phyloP scores from a whole-genome alignment of 2,797 vertebrate species.

The Sebastes diploproa region DNA sequence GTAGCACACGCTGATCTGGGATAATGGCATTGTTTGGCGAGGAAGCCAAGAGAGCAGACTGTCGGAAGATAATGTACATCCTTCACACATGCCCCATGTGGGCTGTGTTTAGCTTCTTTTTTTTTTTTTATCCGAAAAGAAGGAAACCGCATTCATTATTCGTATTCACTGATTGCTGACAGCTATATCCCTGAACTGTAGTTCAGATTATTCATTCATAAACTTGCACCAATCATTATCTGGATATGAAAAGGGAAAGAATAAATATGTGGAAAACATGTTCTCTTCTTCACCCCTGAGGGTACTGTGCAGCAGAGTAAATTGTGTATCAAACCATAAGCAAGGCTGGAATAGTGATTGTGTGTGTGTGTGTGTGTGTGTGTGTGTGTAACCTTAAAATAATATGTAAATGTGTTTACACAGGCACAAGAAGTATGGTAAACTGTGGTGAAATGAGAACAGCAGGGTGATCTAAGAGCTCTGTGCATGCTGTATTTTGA shows the following conservation, averaged over 20 bases:
- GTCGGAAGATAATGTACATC: constrained; percentile 52
- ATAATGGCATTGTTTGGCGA: constrained; percentile 70
- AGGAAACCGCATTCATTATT: background rate
- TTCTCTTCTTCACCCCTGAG: constrained; percentile 1
- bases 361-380: constrained; percentile 5
- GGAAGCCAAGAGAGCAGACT: constrained; percentile 49
- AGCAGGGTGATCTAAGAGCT: constrained; percentile 23
- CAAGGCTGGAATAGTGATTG: constrained; percentile 7
- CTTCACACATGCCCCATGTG: constrained; percentile 14
- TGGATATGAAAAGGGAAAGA: constrained; percentile 17
- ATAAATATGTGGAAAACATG: constrained; percentile 15
- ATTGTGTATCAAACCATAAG: constrained; percentile 14
- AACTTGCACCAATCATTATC: constrained; percentile 24
- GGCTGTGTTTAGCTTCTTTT: background rate
- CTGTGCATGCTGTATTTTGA: constrained; percentile 2
- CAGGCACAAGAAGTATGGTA: constrained; percentile 10
- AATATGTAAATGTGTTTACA: constrained; percentile 30
- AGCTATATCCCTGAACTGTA: background rate
- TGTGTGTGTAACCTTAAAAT: constrained; percentile 18
- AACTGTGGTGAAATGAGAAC: constrained; percentile 8
- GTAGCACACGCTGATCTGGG: constrained; percentile 60
- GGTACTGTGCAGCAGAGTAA: constrained; percentile 2
- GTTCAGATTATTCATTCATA: constrained; percentile 5
- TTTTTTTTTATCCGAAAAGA: background rate
- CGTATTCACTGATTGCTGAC: background rate